A percentile compares a stretch with the other conserved stretches of the same genome.
Conservation (phyloP, 2,888 invertebrate species). For the Notodonta dromedarius region DNA sequence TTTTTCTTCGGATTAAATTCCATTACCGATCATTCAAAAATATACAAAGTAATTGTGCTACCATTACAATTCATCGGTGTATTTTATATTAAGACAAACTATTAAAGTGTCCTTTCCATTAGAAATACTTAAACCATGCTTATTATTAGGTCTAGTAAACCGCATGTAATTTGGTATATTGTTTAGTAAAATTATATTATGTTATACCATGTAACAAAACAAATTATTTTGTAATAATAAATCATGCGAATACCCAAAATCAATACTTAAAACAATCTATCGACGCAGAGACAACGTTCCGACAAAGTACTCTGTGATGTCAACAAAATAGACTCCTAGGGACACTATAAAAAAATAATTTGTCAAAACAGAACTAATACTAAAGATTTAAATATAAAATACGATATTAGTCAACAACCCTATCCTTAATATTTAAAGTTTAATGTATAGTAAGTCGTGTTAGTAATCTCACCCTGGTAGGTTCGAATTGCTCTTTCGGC, state of each 20-base stretch:
- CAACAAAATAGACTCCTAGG: too few relatives aligned
- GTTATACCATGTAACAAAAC: not conserved
- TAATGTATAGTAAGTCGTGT: not conserved
- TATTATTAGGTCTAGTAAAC: not conserved
- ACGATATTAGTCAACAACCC: too few relatives aligned
- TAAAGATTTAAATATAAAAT: too few relatives aligned
- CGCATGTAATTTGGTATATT: not conserved
- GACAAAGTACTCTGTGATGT: too few relatives aligned
- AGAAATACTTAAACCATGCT: not conserved
- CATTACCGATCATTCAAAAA: not conserved
- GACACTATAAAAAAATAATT: too few relatives aligned
- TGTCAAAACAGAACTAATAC: too few relatives aligned
- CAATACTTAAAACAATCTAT: too few relatives aligned
- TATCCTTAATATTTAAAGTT: too few relatives aligned
- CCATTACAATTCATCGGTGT: slow-evolving; percentile 2
- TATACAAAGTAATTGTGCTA: slow-evolving; percentile 2
- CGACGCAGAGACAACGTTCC: too few relatives aligned
- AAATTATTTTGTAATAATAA: not conserved
- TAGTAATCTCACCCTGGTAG: slow-evolving; percentile 87
- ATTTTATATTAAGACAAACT: not conserved
- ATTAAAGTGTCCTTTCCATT: not conserved
- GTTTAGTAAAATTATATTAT: not conserved
- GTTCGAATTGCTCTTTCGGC: slow-evolving; percentile 90
- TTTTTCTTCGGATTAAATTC: not conserved
- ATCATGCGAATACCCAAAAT: not conserved